Conservation (phyloP, 1,140 invertebrate species). For the Sitobion miscanthi region DNA sequence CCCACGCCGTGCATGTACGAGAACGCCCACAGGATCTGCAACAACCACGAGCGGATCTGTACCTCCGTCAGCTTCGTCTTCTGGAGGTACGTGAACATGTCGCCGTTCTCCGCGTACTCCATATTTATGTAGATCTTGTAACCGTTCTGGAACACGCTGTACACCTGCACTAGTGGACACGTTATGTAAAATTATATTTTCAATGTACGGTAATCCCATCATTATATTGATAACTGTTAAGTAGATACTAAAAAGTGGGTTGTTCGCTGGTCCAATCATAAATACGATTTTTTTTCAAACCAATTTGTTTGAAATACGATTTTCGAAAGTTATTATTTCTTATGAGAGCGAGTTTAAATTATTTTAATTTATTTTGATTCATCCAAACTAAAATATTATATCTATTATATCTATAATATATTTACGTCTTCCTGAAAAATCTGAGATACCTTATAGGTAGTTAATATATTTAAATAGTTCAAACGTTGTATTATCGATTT, state of each 20-base stretch:
- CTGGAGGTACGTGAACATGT: conserved; percentile 82
- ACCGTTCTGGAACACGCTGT: conserved; percentile 81
- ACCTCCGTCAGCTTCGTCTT: conserved; percentile 61
- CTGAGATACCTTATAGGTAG: too few species aligned
- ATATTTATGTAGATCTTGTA: conserved; percentile 86
- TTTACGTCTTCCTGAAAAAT: too few species aligned
- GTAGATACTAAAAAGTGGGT: not conserved
- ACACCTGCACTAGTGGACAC: conserved; percentile 66
- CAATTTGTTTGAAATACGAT: too few species aligned
- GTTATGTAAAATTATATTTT: not conserved
- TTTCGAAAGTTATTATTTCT: too few species aligned
- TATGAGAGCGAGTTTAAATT: too few species aligned
- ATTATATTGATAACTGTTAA: not conserved
- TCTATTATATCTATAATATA: too few species aligned
- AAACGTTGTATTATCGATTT: too few species aligned
- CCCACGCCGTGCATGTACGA: conserved; percentile 83
- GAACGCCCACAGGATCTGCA: conserved; percentile 81
- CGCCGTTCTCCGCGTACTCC: conserved; percentile 79
- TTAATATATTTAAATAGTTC: too few species aligned
- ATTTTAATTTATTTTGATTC: too few species aligned
- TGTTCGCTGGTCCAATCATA: not conserved
- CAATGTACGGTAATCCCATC: not conserved
- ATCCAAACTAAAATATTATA: too few species aligned
- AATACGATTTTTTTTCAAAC: not conserved
- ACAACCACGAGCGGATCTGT: conserved; percentile 69